Evolutionary conservation across 2,888 invertebrate species (phyloP), one percentile per base, ranked within the genome.

Genomic region (Eupeodes luniger): DNA sequence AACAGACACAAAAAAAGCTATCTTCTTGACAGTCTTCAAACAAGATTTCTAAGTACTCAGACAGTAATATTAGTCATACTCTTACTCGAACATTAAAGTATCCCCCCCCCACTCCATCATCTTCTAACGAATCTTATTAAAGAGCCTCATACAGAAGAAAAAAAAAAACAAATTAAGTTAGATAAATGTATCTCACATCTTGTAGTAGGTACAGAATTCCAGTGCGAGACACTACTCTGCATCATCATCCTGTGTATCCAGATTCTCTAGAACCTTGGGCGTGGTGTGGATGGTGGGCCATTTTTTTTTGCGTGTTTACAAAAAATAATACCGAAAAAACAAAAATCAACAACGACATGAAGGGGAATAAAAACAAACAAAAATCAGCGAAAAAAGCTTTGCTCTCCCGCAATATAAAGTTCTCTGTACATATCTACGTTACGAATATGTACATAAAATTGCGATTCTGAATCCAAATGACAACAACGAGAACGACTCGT

Each of bases 51-150:
- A 79, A 83, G 64, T 69, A 86, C 78, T 79, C 75, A 86, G 83
- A 86, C 86, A 82, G 57, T 64, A 36, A 72, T 86, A 83, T 79
- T 83, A 72, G 72, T 76, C 79, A 86, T 75, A 75, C 83, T 14
- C 72, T 61, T 16, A 59, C 59, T 59, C 53, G 47, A 27, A 70
- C 40, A 36, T 40, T 36, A 69, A 69, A 57, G 53, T 69, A 19
- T 53, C 40, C 59, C 55, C 19, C 4, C 19, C 40, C 7, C 34
- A 2, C 11, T 2, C 12, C 5, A 3, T 47, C 5, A 34, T 3
- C 4, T 27, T 27, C 12, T 7, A 4, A 11, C 10, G 9, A 66
- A 19, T 3, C 14, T 27, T 3, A 44, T 44, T 44, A 44, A 44
- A 57, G 57, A 72, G 40, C 2, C 47, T 16, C 12, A 14, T 12